Percentiles rank a stretch among this genome's conserved stretches.
These are phyloP conservation scores for Orthosia gracilis DNA, from an alignment of 2,888 invertebrate genomes.

Conservation along the genomic window DNA sequence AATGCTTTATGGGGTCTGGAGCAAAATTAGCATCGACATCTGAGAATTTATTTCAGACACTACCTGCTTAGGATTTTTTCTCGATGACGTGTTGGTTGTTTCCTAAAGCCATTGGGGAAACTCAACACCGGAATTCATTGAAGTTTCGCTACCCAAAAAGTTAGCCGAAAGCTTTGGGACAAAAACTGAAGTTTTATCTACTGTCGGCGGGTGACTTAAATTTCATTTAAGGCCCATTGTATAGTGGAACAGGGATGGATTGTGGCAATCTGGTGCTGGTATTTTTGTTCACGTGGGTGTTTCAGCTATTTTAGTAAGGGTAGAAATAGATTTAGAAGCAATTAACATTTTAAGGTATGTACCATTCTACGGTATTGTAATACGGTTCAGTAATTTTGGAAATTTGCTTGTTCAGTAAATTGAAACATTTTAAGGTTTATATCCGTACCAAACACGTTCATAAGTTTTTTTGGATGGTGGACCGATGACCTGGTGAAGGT, in stretches of 20 bases:
- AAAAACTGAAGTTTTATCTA: conserved; percentile 72
- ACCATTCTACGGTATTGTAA: too few species aligned
- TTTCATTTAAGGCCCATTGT: conserved; percentile 71
- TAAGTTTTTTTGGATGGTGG: too few species aligned
- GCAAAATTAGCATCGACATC: conserved; percentile 67
- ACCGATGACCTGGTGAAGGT: too few species aligned
- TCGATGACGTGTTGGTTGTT: conserved; percentile 35
- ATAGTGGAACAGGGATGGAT: conserved; percentile 57
- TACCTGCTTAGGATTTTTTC: conserved; percentile 63
- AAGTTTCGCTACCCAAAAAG: conserved; percentile 59
- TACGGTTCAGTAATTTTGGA: conserved; percentile 1
- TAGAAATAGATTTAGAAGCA: conserved; percentile 37
- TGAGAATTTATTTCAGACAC: conserved; percentile 51
- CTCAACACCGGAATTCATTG: conserved; percentile 64
- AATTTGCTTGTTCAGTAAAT: background rate
- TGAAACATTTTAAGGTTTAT: background rate
- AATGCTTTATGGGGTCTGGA: conserved; percentile 59
- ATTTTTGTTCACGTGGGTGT: conserved; percentile 31
- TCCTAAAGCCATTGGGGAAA: conserved; percentile 60
- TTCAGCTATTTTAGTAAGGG: conserved; percentile 42
- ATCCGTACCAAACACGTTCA: background rate
- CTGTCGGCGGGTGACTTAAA: conserved; percentile 70
- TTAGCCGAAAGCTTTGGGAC: conserved; percentile 58
- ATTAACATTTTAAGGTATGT: conserved; percentile 17
- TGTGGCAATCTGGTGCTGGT: conserved; percentile 29